Conservation (phyloP, 2,797 vertebrate genomes). For the Myotis daubentonii region DNA sequence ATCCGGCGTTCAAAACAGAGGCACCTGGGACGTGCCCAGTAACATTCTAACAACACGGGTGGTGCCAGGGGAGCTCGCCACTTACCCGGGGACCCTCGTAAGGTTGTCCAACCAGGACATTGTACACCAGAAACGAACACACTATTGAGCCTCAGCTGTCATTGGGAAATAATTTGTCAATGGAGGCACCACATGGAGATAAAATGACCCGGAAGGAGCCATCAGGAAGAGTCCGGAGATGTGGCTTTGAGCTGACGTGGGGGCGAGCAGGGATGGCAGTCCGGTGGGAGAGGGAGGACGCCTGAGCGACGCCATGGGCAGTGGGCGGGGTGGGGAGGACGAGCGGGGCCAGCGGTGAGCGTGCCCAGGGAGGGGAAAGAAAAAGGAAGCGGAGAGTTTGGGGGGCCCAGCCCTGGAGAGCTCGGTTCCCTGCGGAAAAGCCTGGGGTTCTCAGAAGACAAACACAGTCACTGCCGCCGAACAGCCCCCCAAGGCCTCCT, state of each 20-base stretch:
- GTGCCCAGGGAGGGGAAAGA: fast-evolving
- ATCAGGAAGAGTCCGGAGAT: too few species aligned
- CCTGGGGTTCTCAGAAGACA: neutral
- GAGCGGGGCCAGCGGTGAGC: fast-evolving
- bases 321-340: neutral
- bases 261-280: fast-evolving
- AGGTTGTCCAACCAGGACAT: neutral
- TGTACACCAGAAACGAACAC: neutral
- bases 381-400: neutral
- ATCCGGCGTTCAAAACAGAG: neutral
- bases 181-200: neutral
- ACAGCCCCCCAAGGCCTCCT: too few species aligned
- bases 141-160: fast-evolving
- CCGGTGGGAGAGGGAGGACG: neutral
- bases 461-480: too few species aligned
- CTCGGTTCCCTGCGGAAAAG: too few species aligned
- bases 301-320: neutral
- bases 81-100: too few species aligned
- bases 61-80: neutral
- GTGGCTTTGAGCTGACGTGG: neutral
- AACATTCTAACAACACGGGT: too few species aligned
- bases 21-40: neutral
- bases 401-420: neutral
- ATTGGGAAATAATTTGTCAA: neutral
- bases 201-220: neutral